Evolutionary conservation across 2,888 invertebrate species (phyloP).

Genomic region (Limenitis camilla): DNA sequence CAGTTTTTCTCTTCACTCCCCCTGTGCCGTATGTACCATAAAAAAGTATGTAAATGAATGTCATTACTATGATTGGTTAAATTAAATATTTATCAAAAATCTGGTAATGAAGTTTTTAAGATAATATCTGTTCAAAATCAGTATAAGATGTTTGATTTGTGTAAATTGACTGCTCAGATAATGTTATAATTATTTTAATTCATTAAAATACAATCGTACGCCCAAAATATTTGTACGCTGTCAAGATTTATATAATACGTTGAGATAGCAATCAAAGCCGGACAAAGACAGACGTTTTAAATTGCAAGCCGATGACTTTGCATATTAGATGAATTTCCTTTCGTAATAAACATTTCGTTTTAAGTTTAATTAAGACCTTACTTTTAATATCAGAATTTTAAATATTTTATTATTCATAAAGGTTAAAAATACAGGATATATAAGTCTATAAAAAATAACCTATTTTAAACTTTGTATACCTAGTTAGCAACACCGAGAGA

Average conservation of each 20-base stretch:
- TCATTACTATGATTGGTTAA: too few species aligned
- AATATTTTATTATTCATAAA: not conserved
- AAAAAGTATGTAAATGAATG: too few species aligned
- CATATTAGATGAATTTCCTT: conserved; percentile 46
- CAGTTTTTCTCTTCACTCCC: too few species aligned
- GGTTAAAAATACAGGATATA: too few species aligned
- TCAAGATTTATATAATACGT: conserved; percentile 46
- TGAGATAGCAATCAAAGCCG: conserved; percentile 47
- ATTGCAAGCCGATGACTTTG: conserved; percentile 56
- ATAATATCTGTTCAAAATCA: not conserved
- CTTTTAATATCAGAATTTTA: conserved; percentile 10
- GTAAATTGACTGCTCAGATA: conserved; percentile 11
- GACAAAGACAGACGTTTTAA: conserved; percentile 50
- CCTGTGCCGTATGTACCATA: too few species aligned
- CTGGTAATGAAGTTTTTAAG: not conserved
- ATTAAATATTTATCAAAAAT: not conserved
- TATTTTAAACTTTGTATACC: too few species aligned
- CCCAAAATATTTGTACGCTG: conserved; percentile 26
- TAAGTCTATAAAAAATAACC: too few species aligned
- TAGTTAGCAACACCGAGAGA: too few species aligned
- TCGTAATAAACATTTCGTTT: conserved; percentile 48
- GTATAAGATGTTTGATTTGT: not conserved
- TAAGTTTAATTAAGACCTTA: conserved; percentile 39
- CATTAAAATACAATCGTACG: conserved; percentile 19
- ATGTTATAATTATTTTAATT: conserved; percentile 16